Conservation (phyloP, 2,113 vertebrate species). For the Megatriorchis doriae region DNA sequence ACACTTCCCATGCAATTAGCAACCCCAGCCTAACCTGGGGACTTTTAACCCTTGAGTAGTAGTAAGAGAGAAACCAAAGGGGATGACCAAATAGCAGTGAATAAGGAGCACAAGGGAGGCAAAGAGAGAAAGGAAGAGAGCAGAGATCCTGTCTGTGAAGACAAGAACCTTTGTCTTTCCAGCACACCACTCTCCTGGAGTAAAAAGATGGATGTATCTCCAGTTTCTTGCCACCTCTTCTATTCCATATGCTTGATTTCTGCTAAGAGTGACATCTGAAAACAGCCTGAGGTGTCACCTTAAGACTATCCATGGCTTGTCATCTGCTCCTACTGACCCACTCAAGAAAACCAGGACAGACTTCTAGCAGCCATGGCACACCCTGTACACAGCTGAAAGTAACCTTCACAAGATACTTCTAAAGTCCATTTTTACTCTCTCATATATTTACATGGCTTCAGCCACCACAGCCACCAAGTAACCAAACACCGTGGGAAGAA, state of each 20-base stretch:
- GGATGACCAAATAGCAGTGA: background rate
- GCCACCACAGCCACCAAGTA: background rate
- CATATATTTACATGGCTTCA: rapidly evolving
- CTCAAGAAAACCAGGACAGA: background rate
- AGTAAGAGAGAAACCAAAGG: background rate
- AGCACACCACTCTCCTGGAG: background rate
- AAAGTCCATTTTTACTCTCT: background rate
- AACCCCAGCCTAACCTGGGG: background rate
- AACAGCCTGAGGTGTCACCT: background rate
- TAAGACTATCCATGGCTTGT: background rate
- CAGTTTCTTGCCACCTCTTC: background rate
- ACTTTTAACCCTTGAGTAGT: background rate
- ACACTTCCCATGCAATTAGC: background rate
- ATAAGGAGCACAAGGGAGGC: background rate
- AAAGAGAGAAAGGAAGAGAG: background rate
- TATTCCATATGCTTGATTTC: background rate
- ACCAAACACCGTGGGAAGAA: background rate
- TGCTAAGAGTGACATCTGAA: background rate
- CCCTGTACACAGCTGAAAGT: background rate
- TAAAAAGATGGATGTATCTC: background rate
- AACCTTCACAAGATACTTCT: background rate
- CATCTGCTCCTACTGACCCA: background rate
- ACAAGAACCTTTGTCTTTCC: background rate
- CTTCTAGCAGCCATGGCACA: background rate
- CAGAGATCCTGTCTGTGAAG: background rate